Evolutionary conservation across 2,797 vertebrate genomes (phyloP).

Genomic region (Pseudocheirus occidentalis): DNA sequence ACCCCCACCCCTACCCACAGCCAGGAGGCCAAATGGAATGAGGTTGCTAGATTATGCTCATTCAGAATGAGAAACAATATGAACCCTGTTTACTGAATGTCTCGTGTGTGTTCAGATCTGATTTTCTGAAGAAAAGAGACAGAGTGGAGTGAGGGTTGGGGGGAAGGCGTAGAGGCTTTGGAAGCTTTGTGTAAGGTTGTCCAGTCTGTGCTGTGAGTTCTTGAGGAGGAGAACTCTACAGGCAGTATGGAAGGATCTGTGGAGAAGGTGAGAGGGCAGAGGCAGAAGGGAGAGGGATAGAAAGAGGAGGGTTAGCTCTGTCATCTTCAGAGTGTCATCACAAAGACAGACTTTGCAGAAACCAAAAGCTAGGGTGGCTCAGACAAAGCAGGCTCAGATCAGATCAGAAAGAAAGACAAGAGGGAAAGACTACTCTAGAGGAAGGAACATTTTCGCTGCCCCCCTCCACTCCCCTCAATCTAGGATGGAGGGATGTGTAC

Average conservation of each 20-base stretch:
- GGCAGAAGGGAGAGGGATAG: constrained; percentile 64
- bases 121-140: neutral
- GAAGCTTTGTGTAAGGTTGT: neutral
- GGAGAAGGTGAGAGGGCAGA: constrained; percentile 59
- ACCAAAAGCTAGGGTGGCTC: fast-evolving
- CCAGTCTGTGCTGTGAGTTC: constrained; percentile 40
- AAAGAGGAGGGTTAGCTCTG: constrained; percentile 56
- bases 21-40: constrained; percentile 36
- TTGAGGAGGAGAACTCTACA: constrained; percentile 29
- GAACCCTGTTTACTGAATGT: constrained; percentile 40
- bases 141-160: neutral
- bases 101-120: neutral
- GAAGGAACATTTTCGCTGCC: neutral
- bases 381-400: fast-evolving
- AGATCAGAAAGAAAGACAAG: neutral
- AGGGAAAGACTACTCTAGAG: fast-evolving
- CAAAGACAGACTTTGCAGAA: neutral
- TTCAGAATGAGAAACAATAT: constrained; percentile 59
- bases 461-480: fast-evolving
- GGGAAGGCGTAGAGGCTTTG: neutral
- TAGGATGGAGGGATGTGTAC: fast-evolving
- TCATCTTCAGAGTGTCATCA: constrained; percentile 33
- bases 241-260: neutral
- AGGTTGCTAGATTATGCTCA: constrained; percentile 32
- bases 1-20: neutral